Base-by-base conservation (phyloP, 2,113 vertebrate species). In the Onychostoma macrolepis region DNA sequence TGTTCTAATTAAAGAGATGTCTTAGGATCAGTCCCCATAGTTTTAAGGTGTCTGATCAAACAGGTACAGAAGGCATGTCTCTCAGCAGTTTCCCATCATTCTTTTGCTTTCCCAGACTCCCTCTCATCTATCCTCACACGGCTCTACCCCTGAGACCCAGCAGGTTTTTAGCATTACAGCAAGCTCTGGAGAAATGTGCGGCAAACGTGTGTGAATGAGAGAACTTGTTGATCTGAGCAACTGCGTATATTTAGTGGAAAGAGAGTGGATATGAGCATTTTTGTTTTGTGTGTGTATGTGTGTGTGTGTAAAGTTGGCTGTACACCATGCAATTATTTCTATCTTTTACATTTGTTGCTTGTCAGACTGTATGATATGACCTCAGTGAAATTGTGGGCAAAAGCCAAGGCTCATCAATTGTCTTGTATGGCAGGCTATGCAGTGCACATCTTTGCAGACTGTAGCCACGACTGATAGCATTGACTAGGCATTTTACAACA, bases 1-100 rank as follows among this genome's bases (percentile, higher is more conserved):
- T 11, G 5, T 86, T 87, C 85, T 87, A 85, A 87, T 89, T 89
- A 87, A 86, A 79, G 80, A 61, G 41, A 50, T 45, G 65, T 67
- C 30, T 36, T 11, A 6, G 48, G 81, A 87, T 90, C 87, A 65
- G 61, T 90, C 69, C 36, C 36, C 67, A 26, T 36, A 58, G n/a
- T 75, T 45, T 75, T 28, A 19, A 83, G 82, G 85, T 85, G 83
- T 87, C 50, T 89, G 83, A 87, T 87, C 84, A 77, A 75, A 83
- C 79, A 77, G 45, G 50, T 65, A 41, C 15, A 30, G 72, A 41
- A 19, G 15, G 9, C 38, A 41, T 83, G 74, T 80, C 38, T 65
- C 72, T n/a, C 33, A 48, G 75, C 48, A 48, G 56, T 45, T 83
- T 71, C 63, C 63, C 28, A 24, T 69, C 63, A 48, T 33, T 26